Percentiles rank a stretch among this genome's conserved stretches.
These are phyloP conservation scores for Sceloporus tristichus DNA, from an alignment of 2,113 vertebrate genomes.

Conservation along the genomic window DNA sequence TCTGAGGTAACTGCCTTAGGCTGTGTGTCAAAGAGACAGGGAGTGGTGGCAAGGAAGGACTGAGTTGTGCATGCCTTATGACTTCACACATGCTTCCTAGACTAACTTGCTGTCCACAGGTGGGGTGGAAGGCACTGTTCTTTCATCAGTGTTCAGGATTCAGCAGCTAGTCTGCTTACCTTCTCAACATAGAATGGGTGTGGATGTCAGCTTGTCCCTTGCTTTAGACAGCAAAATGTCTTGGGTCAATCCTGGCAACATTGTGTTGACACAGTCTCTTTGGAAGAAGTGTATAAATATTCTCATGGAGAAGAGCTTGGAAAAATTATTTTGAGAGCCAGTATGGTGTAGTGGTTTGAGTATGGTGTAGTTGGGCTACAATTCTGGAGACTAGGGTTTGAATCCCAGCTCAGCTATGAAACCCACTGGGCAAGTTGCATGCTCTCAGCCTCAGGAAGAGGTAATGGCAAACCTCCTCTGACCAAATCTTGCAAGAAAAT, in stretches of 20 bases:
- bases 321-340: too few relatives aligned
- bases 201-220: background rate
- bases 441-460: too few relatives aligned
- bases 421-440: too few relatives aligned
- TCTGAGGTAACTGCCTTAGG: too few relatives aligned
- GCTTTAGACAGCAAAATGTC: too few relatives aligned
- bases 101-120: background rate
- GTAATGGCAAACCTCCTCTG: too few relatives aligned
- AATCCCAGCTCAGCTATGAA: too few relatives aligned
- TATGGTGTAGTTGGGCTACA: too few relatives aligned
- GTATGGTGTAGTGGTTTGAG: too few relatives aligned
- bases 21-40: background rate
- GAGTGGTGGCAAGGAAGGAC: background rate
- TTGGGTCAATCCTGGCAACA: background rate
- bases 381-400: too few relatives aligned
- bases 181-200: background rate
- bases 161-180: background rate
- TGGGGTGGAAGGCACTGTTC: background rate
- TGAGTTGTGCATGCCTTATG: background rate
- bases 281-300: background rate
- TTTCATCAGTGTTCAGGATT: background rate
- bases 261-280: background rate
- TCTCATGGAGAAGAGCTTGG: too few relatives aligned
- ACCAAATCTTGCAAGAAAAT: too few relatives aligned
- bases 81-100: background rate